Percentiles rank a stretch among this genome's conserved stretches.
phyloP scores from a whole-genome alignment of 1,140 invertebrate species.

The Lordiphosa stackelbergi region DNA sequence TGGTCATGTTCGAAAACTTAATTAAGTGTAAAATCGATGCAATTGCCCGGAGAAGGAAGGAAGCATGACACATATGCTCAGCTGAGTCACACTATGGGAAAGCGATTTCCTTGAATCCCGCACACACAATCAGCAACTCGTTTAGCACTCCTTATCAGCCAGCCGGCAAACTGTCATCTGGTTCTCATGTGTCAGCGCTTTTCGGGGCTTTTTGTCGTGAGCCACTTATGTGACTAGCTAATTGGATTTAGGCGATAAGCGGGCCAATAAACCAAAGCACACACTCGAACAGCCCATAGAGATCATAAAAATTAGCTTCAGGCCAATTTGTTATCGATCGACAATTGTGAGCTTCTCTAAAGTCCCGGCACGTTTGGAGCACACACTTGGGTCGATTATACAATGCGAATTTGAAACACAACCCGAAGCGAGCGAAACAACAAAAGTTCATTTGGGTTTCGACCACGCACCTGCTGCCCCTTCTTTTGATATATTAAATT shows the following conservation, averaged over 20 bases:
- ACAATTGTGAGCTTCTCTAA: conserved; percentile 14
- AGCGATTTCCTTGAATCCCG: conserved; percentile 20
- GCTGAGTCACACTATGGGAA: conserved; percentile 42
- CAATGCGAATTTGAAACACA: conserved; percentile 46
- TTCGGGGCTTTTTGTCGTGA: not conserved
- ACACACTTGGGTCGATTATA: conserved; percentile 55
- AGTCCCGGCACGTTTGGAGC: conserved; percentile 50
- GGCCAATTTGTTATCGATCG: conserved; percentile 10
- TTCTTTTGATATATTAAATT: conserved; percentile 9
- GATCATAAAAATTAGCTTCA: conserved; percentile 12
- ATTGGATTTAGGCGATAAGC: conserved; percentile 43
- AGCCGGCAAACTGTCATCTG: conserved; percentile 2
- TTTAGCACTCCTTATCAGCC: conserved; percentile 19
- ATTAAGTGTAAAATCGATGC: conserved; percentile 65
- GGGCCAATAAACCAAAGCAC: conserved; percentile 14
- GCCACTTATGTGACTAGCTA: conserved; percentile 22
- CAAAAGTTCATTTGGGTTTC: conserved; percentile 24
- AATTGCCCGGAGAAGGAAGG: conserved; percentile 1
- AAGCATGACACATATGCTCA: not conserved
- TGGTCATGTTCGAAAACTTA: conserved; percentile 50
- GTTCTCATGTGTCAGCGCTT: not conserved
- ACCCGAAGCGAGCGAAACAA: conserved; percentile 2
- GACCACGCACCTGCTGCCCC: conserved; percentile 28
- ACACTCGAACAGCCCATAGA: conserved; percentile 3
- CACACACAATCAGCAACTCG: conserved; percentile 20